These are phyloP conservation scores for Selene dorsalis DNA, from an alignment of 2,797 vertebrate species.

Conservation along the genomic window DNA sequence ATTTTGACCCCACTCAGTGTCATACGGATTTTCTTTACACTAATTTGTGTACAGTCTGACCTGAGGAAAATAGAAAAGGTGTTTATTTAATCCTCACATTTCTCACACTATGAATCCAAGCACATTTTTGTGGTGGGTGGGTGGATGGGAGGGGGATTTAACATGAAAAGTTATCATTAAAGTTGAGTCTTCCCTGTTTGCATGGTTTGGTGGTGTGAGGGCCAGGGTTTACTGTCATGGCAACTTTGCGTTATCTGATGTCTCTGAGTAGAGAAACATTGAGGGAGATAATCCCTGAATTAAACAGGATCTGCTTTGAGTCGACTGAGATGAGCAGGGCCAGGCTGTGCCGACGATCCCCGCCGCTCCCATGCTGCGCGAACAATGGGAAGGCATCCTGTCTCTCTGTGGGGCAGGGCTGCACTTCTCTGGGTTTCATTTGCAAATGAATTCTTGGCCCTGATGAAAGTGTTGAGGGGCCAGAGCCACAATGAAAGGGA, in stretches of 20 bases:
- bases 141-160: constrained; percentile 70
- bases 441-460: constrained; percentile 97
- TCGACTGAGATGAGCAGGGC: constrained; percentile 96
- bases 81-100: constrained; percentile 58
- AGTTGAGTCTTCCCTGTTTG: constrained; percentile 85
- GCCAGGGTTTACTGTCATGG: constrained; percentile 98
- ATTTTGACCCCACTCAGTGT: constrained; percentile 20
- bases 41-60: constrained; percentile 47
- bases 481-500: constrained; percentile 92
- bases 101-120: constrained; percentile 68
- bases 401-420: constrained; percentile 97
- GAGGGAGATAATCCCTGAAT: constrained; percentile 99
- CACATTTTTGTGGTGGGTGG: constrained; percentile 51
- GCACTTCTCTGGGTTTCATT: constrained; percentile 97
- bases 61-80: constrained; percentile 44
- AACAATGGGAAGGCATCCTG: constrained; percentile 99
- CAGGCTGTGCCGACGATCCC: constrained; percentile 93
- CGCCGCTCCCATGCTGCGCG: constrained; percentile 97
- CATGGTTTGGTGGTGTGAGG: constrained; percentile 88
- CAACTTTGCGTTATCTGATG: constrained; percentile 99
- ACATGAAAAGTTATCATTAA: constrained; percentile 88
- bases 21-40: constrained; percentile 38
- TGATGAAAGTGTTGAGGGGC: constrained; percentile 97
- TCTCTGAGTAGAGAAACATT: constrained; percentile 94
- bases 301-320: constrained; percentile 96